Conservation (phyloP, 2,113 vertebrate species). For the Bothrops jararaca region DNA sequence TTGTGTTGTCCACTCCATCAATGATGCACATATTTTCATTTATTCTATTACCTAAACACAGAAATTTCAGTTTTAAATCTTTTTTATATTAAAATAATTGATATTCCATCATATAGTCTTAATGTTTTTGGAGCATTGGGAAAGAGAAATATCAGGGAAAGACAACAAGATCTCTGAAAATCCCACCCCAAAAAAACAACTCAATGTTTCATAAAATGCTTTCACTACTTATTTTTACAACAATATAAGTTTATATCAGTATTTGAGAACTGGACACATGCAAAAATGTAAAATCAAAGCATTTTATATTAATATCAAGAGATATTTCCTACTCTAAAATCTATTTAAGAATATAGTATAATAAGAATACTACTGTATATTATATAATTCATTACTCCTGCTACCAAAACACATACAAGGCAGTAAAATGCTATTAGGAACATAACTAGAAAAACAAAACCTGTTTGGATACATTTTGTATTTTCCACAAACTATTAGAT, state of each 20-base stretch:
- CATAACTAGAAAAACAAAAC: not conserved
- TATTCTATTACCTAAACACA: not conserved
- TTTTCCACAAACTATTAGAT: not conserved
- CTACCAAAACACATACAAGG: not conserved
- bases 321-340: not conserved
- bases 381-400: not conserved
- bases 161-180: not conserved
- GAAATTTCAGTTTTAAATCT: not conserved
- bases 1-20: not conserved
- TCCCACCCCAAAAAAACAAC: not conserved
- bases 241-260: not conserved
- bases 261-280: not conserved
- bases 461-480: not conserved
- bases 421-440: not conserved
- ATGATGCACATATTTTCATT: not conserved
- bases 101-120: not conserved
- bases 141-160: not conserved
- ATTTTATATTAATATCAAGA: not conserved
- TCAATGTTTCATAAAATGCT: not conserved
- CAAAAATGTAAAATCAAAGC: not conserved
- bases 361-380: not conserved
- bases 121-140: not conserved
- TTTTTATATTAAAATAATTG: not conserved
- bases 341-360: not conserved
- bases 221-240: not conserved